Percentiles rank a stretch among this genome's conserved stretches.
phyloP scores from a whole-genome alignment of 2,888 invertebrate genomes.

The Drosophila affinis region DNA sequence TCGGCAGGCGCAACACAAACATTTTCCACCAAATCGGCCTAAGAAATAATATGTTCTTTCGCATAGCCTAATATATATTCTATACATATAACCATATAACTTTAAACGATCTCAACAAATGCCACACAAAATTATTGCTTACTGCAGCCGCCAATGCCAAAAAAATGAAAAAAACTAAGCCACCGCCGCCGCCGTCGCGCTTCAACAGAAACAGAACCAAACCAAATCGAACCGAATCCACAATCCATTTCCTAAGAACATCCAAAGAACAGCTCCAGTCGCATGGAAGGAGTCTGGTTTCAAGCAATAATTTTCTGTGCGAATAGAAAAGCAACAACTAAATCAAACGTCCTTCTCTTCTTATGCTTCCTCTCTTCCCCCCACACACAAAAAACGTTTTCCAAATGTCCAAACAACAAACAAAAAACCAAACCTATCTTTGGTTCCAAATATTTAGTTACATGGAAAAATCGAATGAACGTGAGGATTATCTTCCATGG shows the following conservation, averaged over 20 bases:
- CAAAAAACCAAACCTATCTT: conserved; percentile 5
- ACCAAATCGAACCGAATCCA: conserved; percentile 5
- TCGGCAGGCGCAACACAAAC: conserved; percentile 15
- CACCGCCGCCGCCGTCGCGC: neutral
- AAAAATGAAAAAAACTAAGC: conserved; percentile 32
- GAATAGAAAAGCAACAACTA: conserved; percentile 37
- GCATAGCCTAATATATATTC: neutral
- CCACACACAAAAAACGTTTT: conserved; percentile 15
- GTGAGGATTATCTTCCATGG: conserved; percentile 91
- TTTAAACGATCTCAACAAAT: conserved; percentile 29
- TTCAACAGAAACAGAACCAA: conserved; percentile 8
- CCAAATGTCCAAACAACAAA: conserved; percentile 34
- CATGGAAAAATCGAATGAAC: conserved; percentile 90
- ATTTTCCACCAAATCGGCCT: neutral
- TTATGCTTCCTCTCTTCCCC: conserved; percentile 65
- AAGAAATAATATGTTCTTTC: neutral
- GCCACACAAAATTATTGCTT: conserved; percentile 78
- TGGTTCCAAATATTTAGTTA: conserved; percentile 85
- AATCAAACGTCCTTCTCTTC: conserved; percentile 69
- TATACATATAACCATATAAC: conserved; percentile 17
- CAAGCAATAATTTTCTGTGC: conserved; percentile 77
- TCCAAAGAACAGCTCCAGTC: conserved; percentile 13
- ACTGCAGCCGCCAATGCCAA: conserved; percentile 46
- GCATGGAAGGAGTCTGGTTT: conserved; percentile 20
- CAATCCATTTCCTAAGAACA: conserved; percentile 3